Base-by-base conservation (phyloP, 2,113 vertebrate genomes). In the Tylochromis polylepis region DNA sequence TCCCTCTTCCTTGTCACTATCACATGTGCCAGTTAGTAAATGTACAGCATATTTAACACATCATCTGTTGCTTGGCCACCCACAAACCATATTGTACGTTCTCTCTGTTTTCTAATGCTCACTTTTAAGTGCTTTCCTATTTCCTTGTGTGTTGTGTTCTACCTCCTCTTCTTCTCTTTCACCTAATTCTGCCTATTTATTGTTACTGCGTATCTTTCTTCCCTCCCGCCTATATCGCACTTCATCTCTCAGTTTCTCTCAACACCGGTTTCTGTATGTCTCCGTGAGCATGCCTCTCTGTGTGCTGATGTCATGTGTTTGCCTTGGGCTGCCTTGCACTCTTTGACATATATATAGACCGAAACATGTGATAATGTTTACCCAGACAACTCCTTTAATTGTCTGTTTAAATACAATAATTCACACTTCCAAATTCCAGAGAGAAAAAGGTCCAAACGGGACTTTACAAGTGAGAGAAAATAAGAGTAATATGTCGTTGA, bases 251-350 rank as follows among this genome's bases (percentile, higher is more conserved):
- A 81, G 59, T 75, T 85, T 93, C 87, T 89, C 60, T 91, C 88
- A 75, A 34, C 77, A 29, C 56, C 3, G n/a, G 11, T 84, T 27
- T 85, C 82, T 87, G 31, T 79, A 46, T 78, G 22, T 89, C 29
- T 70, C 65, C 59, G 4, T 83, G 41, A 56, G 53, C 75, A 53
- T 56, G 34, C 85, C 51, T 81, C 20, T 86, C 34, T 84, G 72
- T 58, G 27, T 82, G 84, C 90, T 94, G 92, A 94, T 90, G 89
- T 95, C 88, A 96, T 94, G 84, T 95, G 90, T 95, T 95, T 95
- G 59, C 65, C 18, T 95, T 95, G 90, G 93, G 81, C 82, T 75
- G 60, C 83, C 78, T 79, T 60, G 18, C 70, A 62, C 83, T 60
- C 81, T 80, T 57, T 91, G 94, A 94, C 94, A 93, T 87, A 82